Evolutionary conservation across 2,797 vertebrate species (phyloP), one percentile per base, ranked within the genome.

Genomic region (Odontamblyopus lacepedii): DNA sequence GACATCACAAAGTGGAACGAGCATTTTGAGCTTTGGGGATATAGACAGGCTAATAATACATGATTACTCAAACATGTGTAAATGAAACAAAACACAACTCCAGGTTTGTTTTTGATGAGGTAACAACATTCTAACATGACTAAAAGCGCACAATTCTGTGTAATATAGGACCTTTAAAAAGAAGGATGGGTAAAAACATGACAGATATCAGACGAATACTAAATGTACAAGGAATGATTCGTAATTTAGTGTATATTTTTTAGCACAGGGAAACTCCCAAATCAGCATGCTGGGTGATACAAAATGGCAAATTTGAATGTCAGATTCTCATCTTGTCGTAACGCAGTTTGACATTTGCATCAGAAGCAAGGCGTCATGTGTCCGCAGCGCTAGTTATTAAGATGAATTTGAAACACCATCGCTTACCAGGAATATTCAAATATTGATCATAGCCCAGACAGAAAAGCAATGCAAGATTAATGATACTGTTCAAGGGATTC

Each of bases 301-400:
- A 73, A 74, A 85, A 86, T 81, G 77, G 44, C 61, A 63, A 71
- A 55, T 68, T 57, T 71, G 63, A 84, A 87, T 84, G 84, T 78
- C 84, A 81, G 79, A 79, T 84, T 71, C 66, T 69, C 73, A 82
- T 80, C 71, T 75, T 60, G 73, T 74, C 59, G 68, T 66, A 77
- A 81, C 78, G 71, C 59, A 64, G 60, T 79, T 75, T 86, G 82
- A 81, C 80, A 86, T 90, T 85, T 82, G 61, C 75, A 72, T 88
- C 68, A 83, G 79, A 84, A 65, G 55, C 76, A 77, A 60, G 61
- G 57, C 29, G 56, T 23, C 29, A 70, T 72, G 72, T 79, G 70
- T 75, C 50, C 69, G 61, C 80, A 63, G 38, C 1, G 1, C 61
- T 87, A 41, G 68, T 79, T 78, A 81, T 73, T 75, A 50, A 70